phyloP scores from a whole-genome alignment of 2,797 vertebrate species.

The Lophius americanus region DNA sequence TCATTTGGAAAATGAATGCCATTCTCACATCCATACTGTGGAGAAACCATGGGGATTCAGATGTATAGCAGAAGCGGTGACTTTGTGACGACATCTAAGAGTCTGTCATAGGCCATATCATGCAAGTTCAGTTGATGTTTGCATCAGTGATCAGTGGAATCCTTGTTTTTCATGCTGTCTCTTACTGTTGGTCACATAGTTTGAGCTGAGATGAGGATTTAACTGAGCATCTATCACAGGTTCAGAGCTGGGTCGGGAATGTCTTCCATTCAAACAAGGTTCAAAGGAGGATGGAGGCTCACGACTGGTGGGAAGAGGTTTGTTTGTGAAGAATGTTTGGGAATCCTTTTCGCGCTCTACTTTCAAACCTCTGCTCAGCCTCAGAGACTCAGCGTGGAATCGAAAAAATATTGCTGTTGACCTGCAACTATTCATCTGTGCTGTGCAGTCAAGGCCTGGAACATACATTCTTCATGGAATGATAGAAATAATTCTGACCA shows the following conservation, averaged over 20 bases:
- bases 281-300: constrained; percentile 33
- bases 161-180: constrained; percentile 21
- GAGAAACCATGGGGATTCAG: too few species aligned
- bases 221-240: constrained; percentile 46
- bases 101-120: too few species aligned
- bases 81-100: too few species aligned
- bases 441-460: constrained; percentile 8
- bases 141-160: neutral
- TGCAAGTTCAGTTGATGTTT: too few species aligned
- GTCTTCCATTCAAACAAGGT: constrained; percentile 34
- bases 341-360: constrained; percentile 61
- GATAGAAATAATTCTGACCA: too few species aligned
- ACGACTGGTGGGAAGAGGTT: constrained; percentile 28
- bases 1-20: too few species aligned
- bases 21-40: too few species aligned
- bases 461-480: neutral
- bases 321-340: constrained; percentile 50
- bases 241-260: constrained; percentile 38
- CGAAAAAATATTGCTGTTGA: constrained; percentile 30
- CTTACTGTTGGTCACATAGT: constrained; percentile 32
- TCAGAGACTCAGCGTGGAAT: constrained; percentile 46
- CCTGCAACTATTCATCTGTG: constrained; percentile 5
- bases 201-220: constrained; percentile 43
- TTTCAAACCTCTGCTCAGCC: constrained; percentile 50
- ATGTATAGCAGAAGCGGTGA: too few species aligned